Evolutionary conservation across 2,888 invertebrate species (phyloP).

Genomic region (Dendrolimus pini): DNA sequence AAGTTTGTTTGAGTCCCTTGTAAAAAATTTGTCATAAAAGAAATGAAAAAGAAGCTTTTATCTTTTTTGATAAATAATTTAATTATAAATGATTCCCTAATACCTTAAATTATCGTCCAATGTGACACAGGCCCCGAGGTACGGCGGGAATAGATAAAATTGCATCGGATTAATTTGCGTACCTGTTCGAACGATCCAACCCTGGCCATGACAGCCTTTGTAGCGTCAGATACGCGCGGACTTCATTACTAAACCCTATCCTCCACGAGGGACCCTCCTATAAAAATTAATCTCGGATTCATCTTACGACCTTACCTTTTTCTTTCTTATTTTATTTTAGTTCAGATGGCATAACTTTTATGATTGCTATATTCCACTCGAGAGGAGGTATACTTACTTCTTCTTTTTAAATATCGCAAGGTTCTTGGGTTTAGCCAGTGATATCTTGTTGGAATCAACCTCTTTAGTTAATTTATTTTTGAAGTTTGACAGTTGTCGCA

Average conservation of each 20-base stretch:
- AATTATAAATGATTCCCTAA: not conserved
- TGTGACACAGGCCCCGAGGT: constrained; percentile 18
- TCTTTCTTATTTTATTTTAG: constrained; percentile 2
- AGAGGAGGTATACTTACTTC: no score
- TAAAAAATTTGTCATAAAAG: no score
- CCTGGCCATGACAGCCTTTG: constrained; percentile 61
- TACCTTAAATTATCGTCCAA: constrained; percentile 13
- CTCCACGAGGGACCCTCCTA: not conserved
- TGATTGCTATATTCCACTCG: no score
- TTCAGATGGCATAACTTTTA: no score
- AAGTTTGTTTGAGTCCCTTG: no score
- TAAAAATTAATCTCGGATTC: constrained; percentile 2
- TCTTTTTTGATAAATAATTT: no score
- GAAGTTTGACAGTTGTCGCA: no score
- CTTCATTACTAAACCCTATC: constrained; percentile 31
- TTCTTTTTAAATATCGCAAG: no score
- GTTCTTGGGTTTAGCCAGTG: no score
- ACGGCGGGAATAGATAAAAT: constrained; percentile 43
- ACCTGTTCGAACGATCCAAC: constrained; percentile 41
- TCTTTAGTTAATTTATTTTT: no score
- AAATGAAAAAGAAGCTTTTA: no score
- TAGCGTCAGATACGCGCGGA: constrained; percentile 26
- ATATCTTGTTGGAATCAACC: no score
- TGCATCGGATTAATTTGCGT: constrained; percentile 57
- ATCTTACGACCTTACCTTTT: constrained; percentile 1